A percentile compares a stretch with the other conserved stretches of the same genome.
These are phyloP conservation scores for Gavialis gangeticus DNA, from an alignment of 2,113 vertebrate species.

Conservation along the genomic window DNA sequence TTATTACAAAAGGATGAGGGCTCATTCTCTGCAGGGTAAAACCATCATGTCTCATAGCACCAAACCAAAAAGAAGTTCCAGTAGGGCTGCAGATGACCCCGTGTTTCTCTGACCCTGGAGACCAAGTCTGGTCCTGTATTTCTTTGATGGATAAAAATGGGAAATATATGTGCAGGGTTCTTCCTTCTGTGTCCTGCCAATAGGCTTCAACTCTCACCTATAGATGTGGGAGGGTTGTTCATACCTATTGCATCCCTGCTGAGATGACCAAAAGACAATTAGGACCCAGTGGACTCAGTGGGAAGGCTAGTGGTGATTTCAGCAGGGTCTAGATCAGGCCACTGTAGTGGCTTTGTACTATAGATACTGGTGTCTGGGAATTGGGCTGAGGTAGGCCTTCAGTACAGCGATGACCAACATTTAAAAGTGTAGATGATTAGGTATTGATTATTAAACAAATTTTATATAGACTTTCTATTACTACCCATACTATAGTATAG, in stretches of 20 bases:
- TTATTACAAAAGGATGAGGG: background rate
- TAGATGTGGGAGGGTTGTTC: background rate
- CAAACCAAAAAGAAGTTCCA: background rate
- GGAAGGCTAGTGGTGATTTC: background rate
- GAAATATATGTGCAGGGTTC: background rate
- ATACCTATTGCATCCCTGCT: background rate
- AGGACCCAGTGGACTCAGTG: background rate
- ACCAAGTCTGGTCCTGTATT: background rate
- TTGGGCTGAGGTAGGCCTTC: background rate
- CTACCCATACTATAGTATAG: background rate
- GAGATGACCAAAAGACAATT: background rate
- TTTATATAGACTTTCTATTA: background rate
- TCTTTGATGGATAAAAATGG: fast-evolving
- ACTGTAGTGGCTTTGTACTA: background rate
- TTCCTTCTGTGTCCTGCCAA: background rate
- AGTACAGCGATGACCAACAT: background rate
- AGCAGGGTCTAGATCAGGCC: background rate
- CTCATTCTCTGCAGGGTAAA: background rate
- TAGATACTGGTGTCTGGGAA: background rate
- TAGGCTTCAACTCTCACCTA: background rate
- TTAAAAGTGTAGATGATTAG: background rate
- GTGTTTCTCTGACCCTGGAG: fast-evolving
- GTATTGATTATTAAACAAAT: background rate
- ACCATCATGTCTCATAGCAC: background rate
- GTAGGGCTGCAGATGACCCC: background rate